Conservation (phyloP, 2,797 vertebrate species). For the Naso thynnoides region DNA sequence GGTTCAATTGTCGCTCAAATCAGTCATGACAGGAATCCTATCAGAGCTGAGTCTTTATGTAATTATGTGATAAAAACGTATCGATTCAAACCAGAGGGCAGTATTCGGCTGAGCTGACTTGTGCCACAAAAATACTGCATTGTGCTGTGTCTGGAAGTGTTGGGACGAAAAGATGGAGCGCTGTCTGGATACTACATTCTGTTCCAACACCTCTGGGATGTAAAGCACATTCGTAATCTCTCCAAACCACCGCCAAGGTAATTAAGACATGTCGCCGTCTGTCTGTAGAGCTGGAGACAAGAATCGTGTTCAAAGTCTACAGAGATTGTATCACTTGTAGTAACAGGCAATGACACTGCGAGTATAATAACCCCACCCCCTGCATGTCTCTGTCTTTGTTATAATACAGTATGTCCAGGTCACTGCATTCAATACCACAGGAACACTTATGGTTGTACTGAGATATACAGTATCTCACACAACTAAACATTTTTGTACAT, state of each 20-base stretch:
- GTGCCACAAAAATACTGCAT: slow-evolving; percentile 80
- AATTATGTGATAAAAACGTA: slow-evolving; percentile 80
- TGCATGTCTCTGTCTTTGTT: slow-evolving; percentile 44
- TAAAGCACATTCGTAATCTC: slow-evolving; percentile 76
- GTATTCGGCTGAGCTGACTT: slow-evolving; percentile 78
- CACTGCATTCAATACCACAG: slow-evolving; percentile 74
- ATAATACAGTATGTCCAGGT: slow-evolving; percentile 73
- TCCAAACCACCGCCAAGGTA: slow-evolving; percentile 60
- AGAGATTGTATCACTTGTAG: slow-evolving; percentile 72
- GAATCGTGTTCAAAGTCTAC: slow-evolving; percentile 64
- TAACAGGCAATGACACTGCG: slow-evolving; percentile 60
- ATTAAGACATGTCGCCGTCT: slow-evolving; percentile 75
- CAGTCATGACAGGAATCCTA: slow-evolving; percentile 73
- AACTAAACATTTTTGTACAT: slow-evolving; percentile 89
- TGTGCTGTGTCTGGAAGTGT: slow-evolving; percentile 75
- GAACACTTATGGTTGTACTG: slow-evolving; percentile 77
- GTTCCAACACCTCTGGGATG: slow-evolving; percentile 75
- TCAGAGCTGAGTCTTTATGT: slow-evolving; percentile 76
- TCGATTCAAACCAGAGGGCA: slow-evolving; percentile 81
- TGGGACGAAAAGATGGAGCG: slow-evolving; percentile 58
- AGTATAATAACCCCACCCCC: slow-evolving; percentile 54
- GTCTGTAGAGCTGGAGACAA: slow-evolving; percentile 68
- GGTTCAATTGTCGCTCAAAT: slow-evolving; percentile 64
- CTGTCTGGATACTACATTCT: slow-evolving; percentile 78
- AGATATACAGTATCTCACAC: slow-evolving; percentile 89